Evolutionary conservation across 2,888 invertebrate genomes (phyloP).

Genomic region (Stramonita haemastoma): DNA sequence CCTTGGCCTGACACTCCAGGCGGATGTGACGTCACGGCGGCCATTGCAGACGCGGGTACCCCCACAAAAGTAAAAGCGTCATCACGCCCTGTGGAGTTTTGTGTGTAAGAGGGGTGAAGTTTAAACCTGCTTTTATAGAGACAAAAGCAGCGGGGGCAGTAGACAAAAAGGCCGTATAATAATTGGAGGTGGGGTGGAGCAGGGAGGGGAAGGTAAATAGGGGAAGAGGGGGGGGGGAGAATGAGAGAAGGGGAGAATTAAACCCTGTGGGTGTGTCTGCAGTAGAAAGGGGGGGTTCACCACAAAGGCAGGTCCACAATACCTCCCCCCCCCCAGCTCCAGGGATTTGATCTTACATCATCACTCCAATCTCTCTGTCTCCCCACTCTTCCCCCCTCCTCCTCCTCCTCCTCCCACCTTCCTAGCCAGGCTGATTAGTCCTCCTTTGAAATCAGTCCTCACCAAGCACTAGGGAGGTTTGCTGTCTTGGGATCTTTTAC

Average conservation of each 20-base stretch:
- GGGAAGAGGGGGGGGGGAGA: neutral
- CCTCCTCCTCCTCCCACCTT: too few species aligned
- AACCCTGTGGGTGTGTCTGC: neutral
- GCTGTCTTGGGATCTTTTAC: too few species aligned
- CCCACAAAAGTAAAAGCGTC: neutral
- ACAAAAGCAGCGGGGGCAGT: constrained; percentile 15
- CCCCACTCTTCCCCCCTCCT: too few species aligned
- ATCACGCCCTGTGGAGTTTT: neutral
- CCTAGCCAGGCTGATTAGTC: too few species aligned
- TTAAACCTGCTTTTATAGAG: neutral
- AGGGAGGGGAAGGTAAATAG: neutral
- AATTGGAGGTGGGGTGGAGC: too few species aligned
- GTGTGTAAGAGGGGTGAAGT: neutral
- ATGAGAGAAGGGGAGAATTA: neutral
- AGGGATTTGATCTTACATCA: too few species aligned
- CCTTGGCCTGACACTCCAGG: neutral
- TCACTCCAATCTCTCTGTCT: too few species aligned
- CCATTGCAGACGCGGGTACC: neutral
- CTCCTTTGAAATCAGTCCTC: too few species aligned
- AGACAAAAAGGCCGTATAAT: neutral
- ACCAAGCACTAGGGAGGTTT: too few species aligned
- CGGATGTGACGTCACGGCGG: constrained; percentile 6
- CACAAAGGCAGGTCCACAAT: neutral
- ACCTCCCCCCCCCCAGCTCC: too few species aligned
- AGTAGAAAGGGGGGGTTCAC: neutral